Conservation (phyloP, 2,888 invertebrate species). For the Drosophila pegasa region DNA sequence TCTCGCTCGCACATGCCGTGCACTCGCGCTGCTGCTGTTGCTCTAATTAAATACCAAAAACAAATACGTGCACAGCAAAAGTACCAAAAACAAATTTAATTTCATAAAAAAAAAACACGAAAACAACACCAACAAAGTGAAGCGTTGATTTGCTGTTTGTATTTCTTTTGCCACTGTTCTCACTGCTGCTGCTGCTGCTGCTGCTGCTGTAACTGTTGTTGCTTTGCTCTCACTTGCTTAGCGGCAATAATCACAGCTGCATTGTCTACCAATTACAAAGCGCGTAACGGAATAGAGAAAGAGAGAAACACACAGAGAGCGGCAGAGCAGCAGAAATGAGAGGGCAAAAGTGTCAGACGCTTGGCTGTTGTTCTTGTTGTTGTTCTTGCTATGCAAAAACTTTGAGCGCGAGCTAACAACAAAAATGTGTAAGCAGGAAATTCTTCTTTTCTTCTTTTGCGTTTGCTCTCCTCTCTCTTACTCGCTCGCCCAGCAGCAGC, state of each 20-base stretch:
- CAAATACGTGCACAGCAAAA: constrained; percentile 13
- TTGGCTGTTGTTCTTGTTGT: background rate
- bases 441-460: background rate
- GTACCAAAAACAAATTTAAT: constrained; percentile 45
- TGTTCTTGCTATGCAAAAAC: constrained; percentile 26
- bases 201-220: constrained; percentile 11
- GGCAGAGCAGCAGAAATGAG: background rate
- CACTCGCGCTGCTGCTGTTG: constrained; percentile 1
- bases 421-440: constrained; percentile 24
- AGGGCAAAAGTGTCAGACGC: constrained; percentile 1
- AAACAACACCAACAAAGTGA: constrained; percentile 44
- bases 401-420: constrained; percentile 17
- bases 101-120: constrained; percentile 33
- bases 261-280: constrained; percentile 51
- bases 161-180: constrained; percentile 1
- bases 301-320: background rate
- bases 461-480: background rate
- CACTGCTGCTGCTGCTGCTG: background rate
- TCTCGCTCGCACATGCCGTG: constrained; percentile 11
- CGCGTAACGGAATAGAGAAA: background rate
- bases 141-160: constrained; percentile 23
- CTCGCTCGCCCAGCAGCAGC: background rate
- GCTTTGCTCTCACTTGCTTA: constrained; percentile 14
- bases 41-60: constrained; percentile 55
- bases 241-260: constrained; percentile 63